phyloP scores from a whole-genome alignment of 2,888 invertebrate genomes.

The Lasioglossum lativentre region DNA sequence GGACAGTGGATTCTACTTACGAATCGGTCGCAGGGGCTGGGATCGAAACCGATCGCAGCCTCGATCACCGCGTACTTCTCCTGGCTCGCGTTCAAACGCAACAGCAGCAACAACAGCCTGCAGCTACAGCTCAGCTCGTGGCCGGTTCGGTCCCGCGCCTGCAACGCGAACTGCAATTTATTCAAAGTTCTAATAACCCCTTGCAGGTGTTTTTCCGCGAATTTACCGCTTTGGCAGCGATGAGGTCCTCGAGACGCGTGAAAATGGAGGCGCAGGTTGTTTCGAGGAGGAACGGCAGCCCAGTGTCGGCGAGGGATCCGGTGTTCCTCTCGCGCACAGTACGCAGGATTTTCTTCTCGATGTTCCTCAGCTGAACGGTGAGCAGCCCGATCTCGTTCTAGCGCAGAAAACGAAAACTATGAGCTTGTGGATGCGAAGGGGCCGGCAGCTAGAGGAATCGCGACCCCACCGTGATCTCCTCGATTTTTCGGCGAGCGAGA shows the following conservation, averaged over 20 bases:
- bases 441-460: background rate
- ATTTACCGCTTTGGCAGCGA: constrained; percentile 75
- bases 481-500: constrained; percentile 73
- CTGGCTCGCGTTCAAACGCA: constrained; percentile 74
- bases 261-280: constrained; percentile 76
- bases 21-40: constrained; percentile 75
- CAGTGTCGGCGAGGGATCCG: constrained; percentile 88
- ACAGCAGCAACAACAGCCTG: constrained; percentile 74
- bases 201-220: background rate
- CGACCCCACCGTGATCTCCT: constrained; percentile 74
- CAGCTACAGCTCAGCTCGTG: constrained; percentile 75
- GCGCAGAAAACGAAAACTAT: constrained; percentile 1
- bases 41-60: constrained; percentile 78
- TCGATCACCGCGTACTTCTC: constrained; percentile 78
- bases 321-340: constrained; percentile 93
- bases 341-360: constrained; percentile 91
- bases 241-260: constrained; percentile 75
- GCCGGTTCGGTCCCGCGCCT: constrained; percentile 76
- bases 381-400: constrained; percentile 84
- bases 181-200: background rate
- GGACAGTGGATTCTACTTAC: constrained; percentile 68
- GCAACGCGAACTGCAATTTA: constrained; percentile 22
- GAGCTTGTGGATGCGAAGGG: background rate
- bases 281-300: constrained; percentile 83
- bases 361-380: constrained; percentile 90